These are phyloP conservation scores for Lasioglossum vierecki DNA, from an alignment of 2,888 invertebrate genomes.

Conservation along the genomic window DNA sequence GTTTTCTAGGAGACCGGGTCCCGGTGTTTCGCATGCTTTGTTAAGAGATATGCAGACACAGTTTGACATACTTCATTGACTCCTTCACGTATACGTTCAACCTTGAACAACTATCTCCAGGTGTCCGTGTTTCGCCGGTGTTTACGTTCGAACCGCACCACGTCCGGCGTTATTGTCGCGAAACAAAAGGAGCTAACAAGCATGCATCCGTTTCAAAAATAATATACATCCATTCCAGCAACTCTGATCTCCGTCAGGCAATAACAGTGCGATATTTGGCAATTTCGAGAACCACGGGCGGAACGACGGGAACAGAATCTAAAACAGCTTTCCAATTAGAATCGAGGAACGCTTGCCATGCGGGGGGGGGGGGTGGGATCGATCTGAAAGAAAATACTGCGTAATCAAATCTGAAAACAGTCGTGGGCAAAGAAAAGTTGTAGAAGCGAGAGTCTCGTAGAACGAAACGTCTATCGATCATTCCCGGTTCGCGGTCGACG, in stretches of 20 bases:
- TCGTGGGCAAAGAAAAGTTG: background rate
- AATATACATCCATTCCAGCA: background rate
- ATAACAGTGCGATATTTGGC: background rate
- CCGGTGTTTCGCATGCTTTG: slow-evolving; percentile 50
- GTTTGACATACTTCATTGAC: slow-evolving; percentile 64
- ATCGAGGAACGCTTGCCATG: background rate
- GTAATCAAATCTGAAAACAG: background rate
- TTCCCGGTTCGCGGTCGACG: background rate
- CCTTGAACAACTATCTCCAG: background rate
- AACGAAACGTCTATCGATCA: background rate
- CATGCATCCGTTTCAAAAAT: slow-evolving; percentile 22
- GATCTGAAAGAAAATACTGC: background rate
- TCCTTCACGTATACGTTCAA: background rate
- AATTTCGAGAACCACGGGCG: background rate
- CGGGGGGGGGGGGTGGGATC: background rate
- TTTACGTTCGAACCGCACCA: background rate
- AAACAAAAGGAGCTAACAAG: slow-evolving; percentile 9
- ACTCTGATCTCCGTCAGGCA: background rate
- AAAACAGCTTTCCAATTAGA: background rate
- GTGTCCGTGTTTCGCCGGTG: background rate
- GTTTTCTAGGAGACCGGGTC: slow-evolving; percentile 34
- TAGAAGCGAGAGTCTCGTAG: background rate
- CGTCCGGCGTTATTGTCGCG: background rate
- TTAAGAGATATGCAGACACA: slow-evolving; percentile 29
- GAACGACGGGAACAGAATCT: background rate